phyloP scores from a whole-genome alignment of 2,797 vertebrate species.

The Cuniculus paca region DNA sequence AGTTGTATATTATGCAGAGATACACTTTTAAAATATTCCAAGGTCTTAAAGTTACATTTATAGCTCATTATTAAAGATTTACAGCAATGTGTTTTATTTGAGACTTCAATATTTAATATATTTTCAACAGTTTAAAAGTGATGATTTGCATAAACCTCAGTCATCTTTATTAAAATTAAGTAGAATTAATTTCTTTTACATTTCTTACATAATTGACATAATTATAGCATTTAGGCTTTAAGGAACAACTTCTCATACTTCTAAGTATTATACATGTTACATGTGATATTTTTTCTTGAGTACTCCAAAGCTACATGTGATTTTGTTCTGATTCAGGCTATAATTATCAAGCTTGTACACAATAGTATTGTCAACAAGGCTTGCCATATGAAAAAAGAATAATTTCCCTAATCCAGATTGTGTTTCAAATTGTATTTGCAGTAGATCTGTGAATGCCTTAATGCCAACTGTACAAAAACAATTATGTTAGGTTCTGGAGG shows the following conservation, averaged over 20 bases:
- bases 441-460: background rate
- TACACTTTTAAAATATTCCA: constrained; percentile 62
- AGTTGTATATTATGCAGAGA: constrained; percentile 67
- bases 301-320: constrained; percentile 71
- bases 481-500: background rate
- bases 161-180: constrained; percentile 68
- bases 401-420: constrained; percentile 53
- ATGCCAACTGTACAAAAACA: constrained; percentile 46
- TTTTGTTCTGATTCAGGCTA: constrained; percentile 80
- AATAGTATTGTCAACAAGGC: constrained; percentile 70
- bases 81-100: constrained; percentile 60
- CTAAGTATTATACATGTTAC: constrained; percentile 78
- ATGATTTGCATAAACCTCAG: constrained; percentile 67
- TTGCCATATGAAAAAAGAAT: constrained; percentile 66
- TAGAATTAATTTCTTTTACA: constrained; percentile 66
- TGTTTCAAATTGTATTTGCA: constrained; percentile 64
- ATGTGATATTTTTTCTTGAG: constrained; percentile 64
- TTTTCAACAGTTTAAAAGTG: constrained; percentile 83
- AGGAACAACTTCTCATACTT: constrained; percentile 77
- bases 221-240: constrained; percentile 77
- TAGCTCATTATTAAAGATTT: constrained; percentile 76
- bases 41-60: constrained; percentile 64
- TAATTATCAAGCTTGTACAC: constrained; percentile 80
- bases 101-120: constrained; percentile 82
- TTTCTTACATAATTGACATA: constrained; percentile 74